phyloP scores from a whole-genome alignment of 2,797 vertebrate genomes.

The Enteromius viviparus region DNA sequence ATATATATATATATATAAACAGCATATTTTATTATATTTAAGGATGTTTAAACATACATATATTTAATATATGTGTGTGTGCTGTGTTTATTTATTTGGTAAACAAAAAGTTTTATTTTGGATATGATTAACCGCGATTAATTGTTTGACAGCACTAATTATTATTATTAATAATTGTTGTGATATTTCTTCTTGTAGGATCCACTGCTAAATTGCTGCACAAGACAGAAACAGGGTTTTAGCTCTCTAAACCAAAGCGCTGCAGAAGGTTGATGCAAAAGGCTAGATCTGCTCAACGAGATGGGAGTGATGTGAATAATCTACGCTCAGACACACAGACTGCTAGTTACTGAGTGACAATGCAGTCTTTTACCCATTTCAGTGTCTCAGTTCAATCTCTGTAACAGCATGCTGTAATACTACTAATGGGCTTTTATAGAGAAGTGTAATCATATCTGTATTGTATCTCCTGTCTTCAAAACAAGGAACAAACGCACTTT shows the following conservation, averaged over 20 bases:
- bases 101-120: no score
- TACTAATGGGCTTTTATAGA: not conserved
- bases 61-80: no score
- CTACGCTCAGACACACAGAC: not conserved
- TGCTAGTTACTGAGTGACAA: not conserved
- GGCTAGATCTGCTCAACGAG: not conserved
- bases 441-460: not conserved
- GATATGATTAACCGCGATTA: no score
- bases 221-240: not conserved
- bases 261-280: not conserved
- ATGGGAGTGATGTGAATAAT: not conserved
- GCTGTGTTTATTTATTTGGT: no score
- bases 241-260: not conserved
- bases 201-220: not conserved
- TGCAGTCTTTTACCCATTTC: not conserved
- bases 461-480: not conserved
- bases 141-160: no score
- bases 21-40: no score
- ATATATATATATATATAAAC: no score
- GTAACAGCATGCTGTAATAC: not conserved
- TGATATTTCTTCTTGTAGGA: not conserved
- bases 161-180: no score
- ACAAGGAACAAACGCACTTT: not conserved
- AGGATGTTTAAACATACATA: no score
- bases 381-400: not conserved